These are phyloP conservation scores for Caenorhabditis sulstoni DNA, from an alignment of 2,888 invertebrate genomes.

Conservation along the genomic window DNA sequence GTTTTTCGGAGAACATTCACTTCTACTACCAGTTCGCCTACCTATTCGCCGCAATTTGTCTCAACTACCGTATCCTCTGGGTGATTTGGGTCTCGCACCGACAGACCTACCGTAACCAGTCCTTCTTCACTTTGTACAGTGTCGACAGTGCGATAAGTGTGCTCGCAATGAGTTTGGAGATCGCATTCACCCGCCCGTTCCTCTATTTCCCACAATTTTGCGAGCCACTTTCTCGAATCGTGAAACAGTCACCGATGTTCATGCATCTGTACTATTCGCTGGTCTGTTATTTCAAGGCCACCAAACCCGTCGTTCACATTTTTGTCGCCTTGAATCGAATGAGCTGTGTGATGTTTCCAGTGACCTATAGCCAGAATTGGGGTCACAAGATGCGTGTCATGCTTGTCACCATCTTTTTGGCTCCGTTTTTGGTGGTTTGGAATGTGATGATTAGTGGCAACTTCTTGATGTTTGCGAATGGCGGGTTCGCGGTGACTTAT, in stretches of 20 bases:
- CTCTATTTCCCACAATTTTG: constrained; percentile 46
- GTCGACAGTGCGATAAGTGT: constrained; percentile 25
- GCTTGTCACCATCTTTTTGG: constrained; percentile 13
- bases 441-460: constrained; percentile 27
- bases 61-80: constrained; percentile 52
- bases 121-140: constrained; percentile 47
- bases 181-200: constrained; percentile 18
- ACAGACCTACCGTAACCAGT: constrained; percentile 37
- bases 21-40: constrained; percentile 38
- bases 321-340: constrained; percentile 45
- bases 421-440: constrained; percentile 43
- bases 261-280: constrained; percentile 35
- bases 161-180: constrained; percentile 32
- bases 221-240: constrained; percentile 16
- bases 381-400: constrained; percentile 19
- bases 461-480: constrained; percentile 17
- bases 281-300: constrained; percentile 27
- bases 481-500: constrained; percentile 32
- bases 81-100: constrained; percentile 48
- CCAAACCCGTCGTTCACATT: constrained; percentile 38
- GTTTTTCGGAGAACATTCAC: constrained; percentile 37
- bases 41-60: constrained; percentile 19
- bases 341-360: constrained; percentile 49
- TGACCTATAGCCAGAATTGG: constrained; percentile 49
- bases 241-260: constrained; percentile 15